Base-by-base conservation (phyloP, 1,140 invertebrate genomes). In the Drosophila obscura region DNA sequence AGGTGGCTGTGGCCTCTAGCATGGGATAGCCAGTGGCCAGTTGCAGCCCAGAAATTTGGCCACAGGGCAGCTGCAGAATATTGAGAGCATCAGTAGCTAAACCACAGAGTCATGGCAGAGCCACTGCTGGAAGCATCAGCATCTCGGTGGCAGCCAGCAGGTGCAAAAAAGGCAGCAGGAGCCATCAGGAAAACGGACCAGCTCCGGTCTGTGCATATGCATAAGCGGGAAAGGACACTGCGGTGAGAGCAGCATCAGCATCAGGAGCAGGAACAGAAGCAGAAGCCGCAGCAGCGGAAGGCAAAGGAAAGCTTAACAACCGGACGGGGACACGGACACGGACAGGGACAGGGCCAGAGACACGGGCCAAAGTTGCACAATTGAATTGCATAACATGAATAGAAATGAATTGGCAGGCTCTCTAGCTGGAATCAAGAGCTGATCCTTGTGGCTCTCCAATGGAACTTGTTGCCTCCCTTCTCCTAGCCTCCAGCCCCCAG, bases 381-480 rank as follows among this genome's bases (percentile, higher is more conserved):
- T 87, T 87, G 75, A 87, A 87, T 87, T 87, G 82, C 82, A 87
- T 87, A 88, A 88, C 82, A 87, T 88, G 83, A 88, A 87, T 87
- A 79, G 83, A 79, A 87, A 87, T 87, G 83, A 88, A 87, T 87
- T 76, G 83, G 63, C 66, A 75, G 80, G 63, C 74, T 46, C 7
- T 11, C 31, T 35, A 9, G 31, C 31, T 35, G 64, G 31, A 55
- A 46, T 63, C 65, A 16, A 31, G 52, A 58, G 64, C 52, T 28
- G 41, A 65, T 44, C 49, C 56, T 58, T 69, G 64, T 5, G 66
- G 66, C 45, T 52, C 44, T n/a, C 50, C 44, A 57, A 43, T 16
- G 66, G 45, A 68, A 69, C 66, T 49, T 28, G 63, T 19, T 19
- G 19, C 19, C 19, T 19, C 19, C 19, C 19, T 19, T 19, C 19